Evolutionary conservation across 2,888 invertebrate species (phyloP).

Genomic region (Acanthosoma haemorrhoidale): DNA sequence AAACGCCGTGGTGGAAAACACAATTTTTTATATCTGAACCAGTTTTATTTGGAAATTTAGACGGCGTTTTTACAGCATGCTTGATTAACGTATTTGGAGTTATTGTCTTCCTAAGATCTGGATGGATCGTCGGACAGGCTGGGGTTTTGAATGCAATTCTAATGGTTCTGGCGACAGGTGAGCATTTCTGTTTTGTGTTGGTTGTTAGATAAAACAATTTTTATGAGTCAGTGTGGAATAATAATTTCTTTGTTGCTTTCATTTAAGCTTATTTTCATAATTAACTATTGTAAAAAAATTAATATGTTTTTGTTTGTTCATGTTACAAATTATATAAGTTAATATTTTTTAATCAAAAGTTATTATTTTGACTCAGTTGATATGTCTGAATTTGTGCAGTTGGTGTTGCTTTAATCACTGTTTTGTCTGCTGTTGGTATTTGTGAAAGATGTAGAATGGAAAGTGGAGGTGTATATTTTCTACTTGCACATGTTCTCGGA

Average conservation of each 20-base stretch:
- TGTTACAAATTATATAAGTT: too few species aligned
- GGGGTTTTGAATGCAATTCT: slow-evolving; percentile 74
- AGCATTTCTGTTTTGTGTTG: slow-evolving; percentile 24
- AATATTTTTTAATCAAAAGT: too few species aligned
- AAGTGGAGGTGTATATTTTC: slow-evolving; percentile 96
- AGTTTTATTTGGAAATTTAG: slow-evolving; percentile 94
- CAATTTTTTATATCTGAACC: slow-evolving; percentile 95
- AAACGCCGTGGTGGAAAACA: slow-evolving; percentile 91
- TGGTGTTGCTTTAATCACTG: slow-evolving; percentile 82
- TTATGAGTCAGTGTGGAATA: too few species aligned
- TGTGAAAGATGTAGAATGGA: slow-evolving; percentile 91
- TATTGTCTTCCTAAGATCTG: slow-evolving; percentile 91
- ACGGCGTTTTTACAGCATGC: slow-evolving; percentile 96
- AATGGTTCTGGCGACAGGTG: slow-evolving; percentile 75
- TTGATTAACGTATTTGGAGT: slow-evolving; percentile 97
- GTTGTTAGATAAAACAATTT: too few species aligned
- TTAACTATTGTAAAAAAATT: too few species aligned
- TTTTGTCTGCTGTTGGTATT: slow-evolving; percentile 91
- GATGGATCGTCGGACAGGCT: slow-evolving; percentile 94
- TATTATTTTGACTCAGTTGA: too few species aligned
- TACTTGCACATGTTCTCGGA: slow-evolving; percentile 89
- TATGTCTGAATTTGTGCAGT: too few species aligned
- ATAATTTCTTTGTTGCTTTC: too few species aligned
- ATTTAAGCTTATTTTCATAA: too few species aligned
- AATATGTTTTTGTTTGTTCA: too few species aligned